Base-by-base conservation (phyloP, 2,113 vertebrate genomes). In the Scolopax mira region DNA sequence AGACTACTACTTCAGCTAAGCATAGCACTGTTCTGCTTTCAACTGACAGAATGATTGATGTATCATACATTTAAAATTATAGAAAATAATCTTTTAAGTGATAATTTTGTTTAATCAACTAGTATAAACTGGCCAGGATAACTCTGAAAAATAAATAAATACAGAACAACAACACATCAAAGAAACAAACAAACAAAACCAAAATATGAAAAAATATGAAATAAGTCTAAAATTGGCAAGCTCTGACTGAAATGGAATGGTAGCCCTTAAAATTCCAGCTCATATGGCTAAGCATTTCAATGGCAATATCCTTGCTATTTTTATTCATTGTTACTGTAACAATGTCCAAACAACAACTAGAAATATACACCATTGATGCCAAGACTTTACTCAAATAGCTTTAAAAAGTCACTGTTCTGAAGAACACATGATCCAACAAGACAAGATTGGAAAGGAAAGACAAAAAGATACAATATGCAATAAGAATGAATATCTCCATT, bases 1-100 rank as follows among this genome's bases (percentile, higher is more conserved):
- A 62, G 52, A 65, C 77, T 78, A 86, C 24, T 42, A 64, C 44
- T 93, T 83, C 60, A 88, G 42, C 69, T 93, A 86, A 90, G 51
- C 33, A 71, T 21, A 51, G 17, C 31, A 39, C 14, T 55, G 22
- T 44, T 55, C 69, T 61, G 58, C 54, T 96, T 89, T 88, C 66
- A 80, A 72, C 51, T 92, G 85, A 81, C 71, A 92, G 79, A 83
- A 94, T 84, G 83, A 83, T 71, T 81, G 52, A 91, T 67, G 15
- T 9, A 60, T 57, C 44, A 27, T 74, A 48, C 27, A 70, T 72
- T 84, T 64, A 71, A 95, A 96, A 92, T 79, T 85, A 79, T 21
- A 93, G 71, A 90, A 91, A 94, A 93, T 44, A 77, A 92, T 90
- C 22, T 94, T 86, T 62, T 39, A 82, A 77, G 9, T 88, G 60